Evolutionary conservation across 1,140 invertebrate species (phyloP).

Genomic region (Microplitis demolitor): DNA sequence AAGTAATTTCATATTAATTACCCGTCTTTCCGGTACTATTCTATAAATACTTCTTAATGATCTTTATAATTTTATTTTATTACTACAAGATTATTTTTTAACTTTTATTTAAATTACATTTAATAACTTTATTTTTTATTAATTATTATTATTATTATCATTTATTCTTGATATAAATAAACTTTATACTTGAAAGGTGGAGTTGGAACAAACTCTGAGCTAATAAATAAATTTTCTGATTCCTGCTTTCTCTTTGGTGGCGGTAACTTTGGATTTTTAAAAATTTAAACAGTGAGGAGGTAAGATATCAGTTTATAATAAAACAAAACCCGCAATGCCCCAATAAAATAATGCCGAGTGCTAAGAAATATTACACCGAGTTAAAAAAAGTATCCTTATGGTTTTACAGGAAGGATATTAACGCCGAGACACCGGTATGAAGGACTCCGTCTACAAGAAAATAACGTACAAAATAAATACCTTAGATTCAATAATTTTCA

Average conservation of each 20-base stretch:
- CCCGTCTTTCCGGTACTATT: slow-evolving; percentile 29
- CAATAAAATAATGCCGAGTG: neutral
- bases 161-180: too few relatives aligned
- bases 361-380: slow-evolving; percentile 2
- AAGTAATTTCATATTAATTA: slow-evolving; percentile 41
- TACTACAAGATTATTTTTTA: too few relatives aligned
- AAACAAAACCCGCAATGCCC: neutral
- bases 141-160: too few relatives aligned
- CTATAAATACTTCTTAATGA: slow-evolving; percentile 1
- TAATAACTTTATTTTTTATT: too few relatives aligned
- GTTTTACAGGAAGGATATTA: slow-evolving; percentile 65
- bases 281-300: slow-evolving; percentile 38
- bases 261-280: slow-evolving; percentile 13
- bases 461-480: slow-evolving; percentile 59
- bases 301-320: slow-evolving; percentile 29
- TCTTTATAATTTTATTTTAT: too few relatives aligned
- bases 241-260: slow-evolving; percentile 48
- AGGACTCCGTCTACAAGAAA: slow-evolving; percentile 44
- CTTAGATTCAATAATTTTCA: slow-evolving; percentile 51
- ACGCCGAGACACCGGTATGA: slow-evolving; percentile 66
- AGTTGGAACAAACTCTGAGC: slow-evolving; percentile 43
- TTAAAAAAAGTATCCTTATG: slow-evolving; percentile 15
- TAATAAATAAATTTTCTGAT: slow-evolving; percentile 51
- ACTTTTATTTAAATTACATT: too few relatives aligned
- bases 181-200: slow-evolving; percentile 32